Percentiles rank a stretch among this genome's conserved stretches.
phyloP scores from a whole-genome alignment of 2,113 vertebrate genomes.

The Paralichthys olivaceus region DNA sequence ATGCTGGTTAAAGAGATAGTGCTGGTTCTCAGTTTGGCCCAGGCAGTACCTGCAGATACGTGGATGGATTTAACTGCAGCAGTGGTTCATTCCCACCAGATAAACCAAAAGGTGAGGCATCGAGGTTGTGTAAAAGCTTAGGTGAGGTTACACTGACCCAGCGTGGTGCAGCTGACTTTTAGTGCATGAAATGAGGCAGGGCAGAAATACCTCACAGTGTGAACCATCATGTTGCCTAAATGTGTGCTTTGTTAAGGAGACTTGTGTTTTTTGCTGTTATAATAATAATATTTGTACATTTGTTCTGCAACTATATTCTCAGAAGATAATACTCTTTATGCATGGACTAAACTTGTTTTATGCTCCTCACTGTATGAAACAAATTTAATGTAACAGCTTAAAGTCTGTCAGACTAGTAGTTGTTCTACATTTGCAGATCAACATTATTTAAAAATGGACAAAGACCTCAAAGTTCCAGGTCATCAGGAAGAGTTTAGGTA shows the following conservation, averaged over 20 bases:
- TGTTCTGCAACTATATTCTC: neutral
- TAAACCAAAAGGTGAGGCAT: conserved; percentile 45
- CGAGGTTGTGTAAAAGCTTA: conserved; percentile 24
- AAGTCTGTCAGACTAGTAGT: neutral
- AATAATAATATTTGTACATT: neutral
- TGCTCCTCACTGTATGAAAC: neutral
- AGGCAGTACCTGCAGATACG: conserved; percentile 9
- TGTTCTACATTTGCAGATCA: neutral
- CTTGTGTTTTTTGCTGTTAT: neutral
- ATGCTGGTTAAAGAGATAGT: conserved; percentile 63
- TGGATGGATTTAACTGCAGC: conserved; percentile 38
- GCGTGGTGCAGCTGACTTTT: conserved; percentile 25
- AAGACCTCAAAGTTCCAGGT: neutral
- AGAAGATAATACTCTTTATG: neutral
- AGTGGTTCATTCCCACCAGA: conserved; percentile 12
- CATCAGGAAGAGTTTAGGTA: neutral
- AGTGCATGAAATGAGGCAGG: conserved; percentile 13
- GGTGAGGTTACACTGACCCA: conserved; percentile 24
- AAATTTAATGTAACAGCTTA: neutral
- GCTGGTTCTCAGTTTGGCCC: conserved; percentile 45
- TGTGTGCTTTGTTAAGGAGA: neutral
- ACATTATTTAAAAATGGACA: neutral
- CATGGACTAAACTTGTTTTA: neutral
- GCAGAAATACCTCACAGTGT: conserved; percentile 9
- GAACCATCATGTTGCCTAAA: conserved; percentile 22